These are phyloP conservation scores for Karalla daura DNA, from an alignment of 2,797 vertebrate genomes.

Conservation along the genomic window DNA sequence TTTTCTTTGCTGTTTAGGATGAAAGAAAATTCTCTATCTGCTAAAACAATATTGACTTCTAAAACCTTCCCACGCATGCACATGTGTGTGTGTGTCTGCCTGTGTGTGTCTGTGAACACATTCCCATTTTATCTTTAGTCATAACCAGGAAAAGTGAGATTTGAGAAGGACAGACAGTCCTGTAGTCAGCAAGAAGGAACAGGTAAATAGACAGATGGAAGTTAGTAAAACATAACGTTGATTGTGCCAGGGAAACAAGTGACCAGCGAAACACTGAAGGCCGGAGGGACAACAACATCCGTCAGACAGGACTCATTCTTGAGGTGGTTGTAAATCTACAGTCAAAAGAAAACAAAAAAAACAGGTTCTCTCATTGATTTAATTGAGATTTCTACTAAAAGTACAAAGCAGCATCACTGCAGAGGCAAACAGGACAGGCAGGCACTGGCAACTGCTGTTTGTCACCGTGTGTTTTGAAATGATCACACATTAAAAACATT, in stretches of 20 bases:
- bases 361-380: background rate
- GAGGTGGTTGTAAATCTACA: too few species aligned
- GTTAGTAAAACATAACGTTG: background rate
- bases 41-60: constrained; percentile 52
- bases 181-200: background rate
- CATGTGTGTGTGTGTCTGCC: constrained; percentile 6
- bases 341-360: background rate
- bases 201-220: background rate
- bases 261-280: background rate
- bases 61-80: constrained; percentile 16
- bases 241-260: background rate
- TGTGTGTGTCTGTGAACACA: background rate
- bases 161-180: constrained; percentile 4
- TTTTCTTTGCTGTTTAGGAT: constrained; percentile 43
- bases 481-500: too few species aligned
- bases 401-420: background rate
- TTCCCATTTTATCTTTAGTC: constrained; percentile 4
- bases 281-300: background rate
- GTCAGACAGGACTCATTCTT: background rate
- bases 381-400: background rate
- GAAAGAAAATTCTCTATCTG: constrained; percentile 42
- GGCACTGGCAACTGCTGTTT: too few species aligned
- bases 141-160: constrained; percentile 11
- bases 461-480: too few species aligned
- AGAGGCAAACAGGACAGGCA: background rate